These are phyloP conservation scores for Platichthys flesus DNA, from an alignment of 2,113 vertebrate species.

Conservation along the genomic window DNA sequence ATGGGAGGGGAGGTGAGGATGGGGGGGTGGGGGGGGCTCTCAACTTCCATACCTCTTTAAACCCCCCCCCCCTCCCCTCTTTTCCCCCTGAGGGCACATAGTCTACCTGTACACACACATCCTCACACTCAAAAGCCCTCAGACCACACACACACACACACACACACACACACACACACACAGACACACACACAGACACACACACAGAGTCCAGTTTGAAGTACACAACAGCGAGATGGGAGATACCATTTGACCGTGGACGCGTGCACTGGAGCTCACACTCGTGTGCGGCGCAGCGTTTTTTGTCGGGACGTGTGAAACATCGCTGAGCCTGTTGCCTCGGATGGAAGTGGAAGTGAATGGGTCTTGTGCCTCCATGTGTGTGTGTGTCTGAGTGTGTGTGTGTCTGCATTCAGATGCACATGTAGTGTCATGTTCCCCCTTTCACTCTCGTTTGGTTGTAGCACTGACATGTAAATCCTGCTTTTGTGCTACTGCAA, in stretches of 20 bases:
- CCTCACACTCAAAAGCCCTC: constrained; percentile 31
- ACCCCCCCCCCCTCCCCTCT: too few species aligned
- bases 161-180: neutral
- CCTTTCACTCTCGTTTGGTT: neutral
- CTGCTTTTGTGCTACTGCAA: neutral
- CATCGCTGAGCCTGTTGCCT: neutral
- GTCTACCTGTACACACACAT: constrained; percentile 19
- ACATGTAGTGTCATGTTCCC: constrained; percentile 18
- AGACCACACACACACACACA: constrained; percentile 4
- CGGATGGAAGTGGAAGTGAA: constrained; percentile 10
- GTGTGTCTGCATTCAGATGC: constrained; percentile 11
- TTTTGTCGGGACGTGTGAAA: constrained; percentile 12
- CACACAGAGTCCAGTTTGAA: constrained; percentile 2
- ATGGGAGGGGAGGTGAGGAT: neutral
- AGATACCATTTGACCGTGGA: constrained; percentile 22
- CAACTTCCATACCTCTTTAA: neutral
- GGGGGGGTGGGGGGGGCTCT: neutral
- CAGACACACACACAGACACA: neutral
- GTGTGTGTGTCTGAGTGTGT: neutral
- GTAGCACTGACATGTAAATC: neutral
- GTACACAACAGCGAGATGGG: constrained; percentile 29
- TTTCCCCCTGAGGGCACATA: constrained; percentile 42
- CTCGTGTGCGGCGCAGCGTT: neutral
- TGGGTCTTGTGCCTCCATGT: neutral
- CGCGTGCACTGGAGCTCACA: neutral